A percentile compares a stretch with the other conserved stretches of the same genome.
phyloP scores from a whole-genome alignment of 1,140 invertebrate genomes.

The Penaeus indicus region DNA sequence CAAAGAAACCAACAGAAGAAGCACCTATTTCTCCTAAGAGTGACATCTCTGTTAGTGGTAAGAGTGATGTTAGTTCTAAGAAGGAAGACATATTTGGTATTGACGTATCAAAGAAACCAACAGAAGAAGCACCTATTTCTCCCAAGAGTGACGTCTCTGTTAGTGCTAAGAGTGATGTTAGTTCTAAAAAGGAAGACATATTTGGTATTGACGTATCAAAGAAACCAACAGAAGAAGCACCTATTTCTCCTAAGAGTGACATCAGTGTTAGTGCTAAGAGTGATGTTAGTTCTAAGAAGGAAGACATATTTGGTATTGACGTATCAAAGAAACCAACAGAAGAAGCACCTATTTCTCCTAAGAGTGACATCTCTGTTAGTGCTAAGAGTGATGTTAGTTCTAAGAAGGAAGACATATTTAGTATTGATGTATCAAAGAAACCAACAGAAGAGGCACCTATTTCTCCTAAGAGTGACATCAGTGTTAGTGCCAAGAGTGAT shows the following conservation, averaged over 20 bases:
- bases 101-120: not conserved
- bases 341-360: not conserved
- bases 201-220: not conserved
- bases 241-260: constrained; percentile 3
- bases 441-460: not conserved
- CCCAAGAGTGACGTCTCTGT: not conserved
- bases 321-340: not conserved
- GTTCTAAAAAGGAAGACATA: not conserved
- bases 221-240: not conserved
- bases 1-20: not conserved
- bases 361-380: not conserved
- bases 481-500: not conserved
- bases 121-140: not conserved
- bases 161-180: not conserved
- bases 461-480: not conserved
- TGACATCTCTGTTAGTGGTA: not conserved
- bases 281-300: not conserved
- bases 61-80: constrained; percentile 4
- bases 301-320: not conserved
- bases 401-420: not conserved
- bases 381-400: not conserved
- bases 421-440: not conserved
- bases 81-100: not conserved
- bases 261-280: not conserved
- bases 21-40: constrained; percentile 14